A percentile compares a stretch with the other conserved stretches of the same genome.
phyloP scores from a whole-genome alignment of 2,113 vertebrate species.

The Catharus minimus region DNA sequence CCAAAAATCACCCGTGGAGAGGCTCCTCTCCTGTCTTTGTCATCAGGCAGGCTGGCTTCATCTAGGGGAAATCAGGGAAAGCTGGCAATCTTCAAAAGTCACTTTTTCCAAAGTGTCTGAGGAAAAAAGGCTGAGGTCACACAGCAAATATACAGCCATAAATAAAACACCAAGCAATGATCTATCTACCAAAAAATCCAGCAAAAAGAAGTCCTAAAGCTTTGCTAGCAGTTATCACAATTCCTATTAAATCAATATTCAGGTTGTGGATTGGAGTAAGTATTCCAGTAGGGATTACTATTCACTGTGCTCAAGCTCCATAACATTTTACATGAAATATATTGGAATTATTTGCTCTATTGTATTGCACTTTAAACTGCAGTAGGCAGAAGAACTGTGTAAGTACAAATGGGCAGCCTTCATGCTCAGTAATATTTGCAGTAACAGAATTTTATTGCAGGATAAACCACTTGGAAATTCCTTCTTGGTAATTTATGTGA shows the following conservation, averaged over 20 bases:
- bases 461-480: not conserved
- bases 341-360: not conserved
- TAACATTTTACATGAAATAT: not conserved
- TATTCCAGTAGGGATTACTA: not conserved
- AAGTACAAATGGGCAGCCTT: not conserved
- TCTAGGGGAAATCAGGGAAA: not conserved
- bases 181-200: not conserved
- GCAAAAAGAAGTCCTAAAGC: not conserved
- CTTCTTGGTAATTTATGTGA: not conserved
- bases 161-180: not conserved
- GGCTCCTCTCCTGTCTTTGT: not conserved
- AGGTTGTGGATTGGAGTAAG: not conserved
- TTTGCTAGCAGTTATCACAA: not conserved
- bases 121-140: not conserved
- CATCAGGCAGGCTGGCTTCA: rapidly evolving
- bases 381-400: not conserved
- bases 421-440: not conserved
- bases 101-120: not conserved
- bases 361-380: not conserved
- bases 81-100: not conserved
- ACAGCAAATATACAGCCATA: rapidly evolving
- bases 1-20: not conserved
- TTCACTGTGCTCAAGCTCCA: not conserved
- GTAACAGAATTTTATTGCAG: not conserved
- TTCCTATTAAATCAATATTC: not conserved